Percentiles rank a stretch among this genome's conserved stretches.
Evolutionary conservation across 1,140 invertebrate genomes (phyloP).

Genomic region (Cydia pomonella): DNA sequence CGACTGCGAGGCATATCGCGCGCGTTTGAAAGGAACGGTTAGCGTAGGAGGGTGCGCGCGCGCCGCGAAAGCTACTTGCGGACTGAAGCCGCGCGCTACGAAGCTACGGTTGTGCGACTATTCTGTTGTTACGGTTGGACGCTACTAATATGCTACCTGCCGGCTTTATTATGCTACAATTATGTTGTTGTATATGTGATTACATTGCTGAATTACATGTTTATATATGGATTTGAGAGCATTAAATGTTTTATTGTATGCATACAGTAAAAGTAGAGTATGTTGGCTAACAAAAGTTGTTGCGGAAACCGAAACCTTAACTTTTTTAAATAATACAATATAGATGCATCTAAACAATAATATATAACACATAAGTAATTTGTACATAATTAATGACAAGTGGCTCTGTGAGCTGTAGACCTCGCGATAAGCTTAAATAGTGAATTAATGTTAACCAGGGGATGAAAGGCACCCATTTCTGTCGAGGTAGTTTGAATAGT

Average conservation of each 20-base stretch:
- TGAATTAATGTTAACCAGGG: no score
- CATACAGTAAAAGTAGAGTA: not conserved
- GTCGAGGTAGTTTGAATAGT: no score
- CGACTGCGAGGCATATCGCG: slow-evolving; percentile 27
- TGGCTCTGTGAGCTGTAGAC: no score
- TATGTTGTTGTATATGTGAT: slow-evolving; percentile 2
- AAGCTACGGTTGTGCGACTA: slow-evolving; percentile 42
- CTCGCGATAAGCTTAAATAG: no score
- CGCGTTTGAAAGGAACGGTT: slow-evolving; percentile 30
- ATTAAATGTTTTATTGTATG: not conserved
- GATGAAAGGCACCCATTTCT: no score
- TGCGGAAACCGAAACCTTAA: no score
- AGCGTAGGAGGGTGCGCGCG: slow-evolving; percentile 53
- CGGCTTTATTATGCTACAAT: slow-evolving; percentile 41
- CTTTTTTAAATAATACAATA: no score
- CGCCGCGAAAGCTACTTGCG: slow-evolving; percentile 64
- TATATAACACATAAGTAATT: no score
- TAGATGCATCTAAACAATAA: no score
- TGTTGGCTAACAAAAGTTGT: no score
- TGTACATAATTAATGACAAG: no score
- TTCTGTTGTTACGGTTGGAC: slow-evolving; percentile 54
- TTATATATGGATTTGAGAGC: not conserved
- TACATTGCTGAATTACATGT: not conserved
- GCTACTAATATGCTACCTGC: slow-evolving; percentile 64
- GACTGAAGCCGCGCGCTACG: slow-evolving; percentile 58